A percentile compares a stretch with the other conserved stretches of the same genome.
These are phyloP conservation scores for Hirtodrosophila confusa DNA, from an alignment of 2,888 invertebrate genomes.

Conservation along the genomic window DNA sequence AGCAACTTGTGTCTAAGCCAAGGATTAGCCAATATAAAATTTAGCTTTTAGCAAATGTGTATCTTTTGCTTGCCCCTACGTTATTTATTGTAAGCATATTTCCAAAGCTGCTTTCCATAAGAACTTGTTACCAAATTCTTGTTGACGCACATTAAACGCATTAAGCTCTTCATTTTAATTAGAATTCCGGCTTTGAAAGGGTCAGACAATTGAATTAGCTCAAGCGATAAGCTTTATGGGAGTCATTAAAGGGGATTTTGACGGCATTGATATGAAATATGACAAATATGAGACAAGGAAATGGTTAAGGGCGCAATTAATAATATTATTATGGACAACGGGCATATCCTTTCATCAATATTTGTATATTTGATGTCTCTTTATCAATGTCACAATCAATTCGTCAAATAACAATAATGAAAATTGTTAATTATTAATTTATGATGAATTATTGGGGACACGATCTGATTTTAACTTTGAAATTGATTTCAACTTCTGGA, in stretches of 20 bases:
- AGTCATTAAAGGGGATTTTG: slow-evolving; percentile 26
- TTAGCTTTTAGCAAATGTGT: slow-evolving; percentile 23
- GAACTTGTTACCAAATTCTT: slow-evolving; percentile 27
- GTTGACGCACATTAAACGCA: slow-evolving; percentile 42
- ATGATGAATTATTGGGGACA: no score
- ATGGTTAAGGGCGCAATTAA: slow-evolving; percentile 1
- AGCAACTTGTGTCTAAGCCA: slow-evolving; percentile 30
- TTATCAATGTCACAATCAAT: not conserved
- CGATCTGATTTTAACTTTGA: no score
- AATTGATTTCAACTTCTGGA: no score
- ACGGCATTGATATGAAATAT: slow-evolving; percentile 11
- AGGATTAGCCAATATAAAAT: slow-evolving; percentile 38
- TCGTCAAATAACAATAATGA: no score
- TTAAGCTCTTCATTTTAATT: slow-evolving; percentile 55
- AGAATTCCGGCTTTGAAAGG: slow-evolving; percentile 25
- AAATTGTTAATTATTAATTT: no score
- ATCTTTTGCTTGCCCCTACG: slow-evolving; percentile 7
- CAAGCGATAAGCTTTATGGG: slow-evolving; percentile 29
- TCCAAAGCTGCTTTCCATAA: slow-evolving; percentile 12
- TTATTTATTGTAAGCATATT: slow-evolving; percentile 44
- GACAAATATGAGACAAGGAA: not conserved
- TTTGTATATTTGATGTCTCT: no score
- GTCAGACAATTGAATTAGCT: slow-evolving; percentile 44
- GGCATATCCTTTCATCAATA: no score
- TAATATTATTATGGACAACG: not conserved